Percentiles rank a stretch among this genome's conserved stretches.
Evolutionary conservation across 2,888 invertebrate genomes (phyloP).

Genomic region (Ochropacha duplaris): DNA sequence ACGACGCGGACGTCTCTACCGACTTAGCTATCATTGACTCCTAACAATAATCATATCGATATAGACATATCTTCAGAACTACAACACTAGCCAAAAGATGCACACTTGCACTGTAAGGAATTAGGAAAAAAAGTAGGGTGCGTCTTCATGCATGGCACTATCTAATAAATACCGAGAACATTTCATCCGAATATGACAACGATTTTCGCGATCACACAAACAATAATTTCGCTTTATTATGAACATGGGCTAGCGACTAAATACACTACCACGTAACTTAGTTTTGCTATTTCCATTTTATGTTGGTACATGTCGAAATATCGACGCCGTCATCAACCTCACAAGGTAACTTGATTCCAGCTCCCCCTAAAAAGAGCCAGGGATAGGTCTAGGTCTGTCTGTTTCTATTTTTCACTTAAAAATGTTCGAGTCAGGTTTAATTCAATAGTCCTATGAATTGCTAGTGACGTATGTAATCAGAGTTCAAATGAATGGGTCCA

Average conservation of each 20-base stretch:
- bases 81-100: no score
- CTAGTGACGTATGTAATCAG: not conserved
- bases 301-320: not conserved
- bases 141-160: no score
- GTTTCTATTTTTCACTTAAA: not conserved
- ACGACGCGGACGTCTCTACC: no score
- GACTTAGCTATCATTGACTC: no score
- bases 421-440: not conserved
- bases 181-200: not conserved
- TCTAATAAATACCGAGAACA: not conserved
- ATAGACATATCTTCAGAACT: no score
- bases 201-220: no score
- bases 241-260: not conserved
- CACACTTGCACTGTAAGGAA: no score
- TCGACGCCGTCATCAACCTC: not conserved
- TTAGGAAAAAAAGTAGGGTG: no score
- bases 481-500: not conserved
- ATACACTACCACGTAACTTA: not conserved
- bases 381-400: not conserved
- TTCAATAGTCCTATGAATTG: not conserved
- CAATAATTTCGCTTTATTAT: not conserved
- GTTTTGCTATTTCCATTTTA: not conserved
- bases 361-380: not conserved
- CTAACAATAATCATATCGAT: no score
- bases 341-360: not conserved